Conservation (phyloP, 1,140 invertebrate genomes). For the Pseudomyrmex sp. region DNA sequence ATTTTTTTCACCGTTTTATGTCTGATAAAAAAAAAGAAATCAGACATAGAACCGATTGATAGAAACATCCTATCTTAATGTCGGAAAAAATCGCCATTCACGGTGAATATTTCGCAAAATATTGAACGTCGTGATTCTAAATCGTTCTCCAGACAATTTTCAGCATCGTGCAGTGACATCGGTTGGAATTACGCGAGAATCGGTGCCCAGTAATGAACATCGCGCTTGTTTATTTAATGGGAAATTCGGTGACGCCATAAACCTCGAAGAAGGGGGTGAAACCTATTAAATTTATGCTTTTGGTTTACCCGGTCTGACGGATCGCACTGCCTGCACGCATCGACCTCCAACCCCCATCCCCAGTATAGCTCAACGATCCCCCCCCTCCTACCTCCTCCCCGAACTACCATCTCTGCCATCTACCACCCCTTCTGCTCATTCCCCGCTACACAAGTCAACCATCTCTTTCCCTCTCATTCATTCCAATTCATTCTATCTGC, state of each 20-base stretch:
- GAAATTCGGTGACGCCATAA: conserved; percentile 85
- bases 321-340: conserved; percentile 82
- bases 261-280: conserved; percentile 83
- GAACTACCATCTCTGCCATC: conserved; percentile 68
- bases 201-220: conserved; percentile 82
- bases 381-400: conserved; percentile 41
- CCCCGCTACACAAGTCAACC: conserved; percentile 28
- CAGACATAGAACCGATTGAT: neutral
- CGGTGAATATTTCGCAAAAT: neutral
- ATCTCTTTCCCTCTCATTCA: conserved; percentile 27
- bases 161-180: conserved; percentile 51
- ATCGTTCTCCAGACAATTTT: conserved; percentile 53
- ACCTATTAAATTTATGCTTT: conserved; percentile 85
- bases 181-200: conserved; percentile 61
- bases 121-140: conserved; percentile 4
- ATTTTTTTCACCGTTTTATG: neutral
- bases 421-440: conserved; percentile 52
- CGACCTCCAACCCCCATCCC: conserved; percentile 64
- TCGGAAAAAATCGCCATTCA: neutral
- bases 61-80: neutral
- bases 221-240: conserved; percentile 85
- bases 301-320: conserved; percentile 85
- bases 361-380: conserved; percentile 57
- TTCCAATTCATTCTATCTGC: conserved; percentile 38
- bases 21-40: neutral